Conservation (phyloP, 2,797 vertebrate species). For the Diceros bicornis region DNA sequence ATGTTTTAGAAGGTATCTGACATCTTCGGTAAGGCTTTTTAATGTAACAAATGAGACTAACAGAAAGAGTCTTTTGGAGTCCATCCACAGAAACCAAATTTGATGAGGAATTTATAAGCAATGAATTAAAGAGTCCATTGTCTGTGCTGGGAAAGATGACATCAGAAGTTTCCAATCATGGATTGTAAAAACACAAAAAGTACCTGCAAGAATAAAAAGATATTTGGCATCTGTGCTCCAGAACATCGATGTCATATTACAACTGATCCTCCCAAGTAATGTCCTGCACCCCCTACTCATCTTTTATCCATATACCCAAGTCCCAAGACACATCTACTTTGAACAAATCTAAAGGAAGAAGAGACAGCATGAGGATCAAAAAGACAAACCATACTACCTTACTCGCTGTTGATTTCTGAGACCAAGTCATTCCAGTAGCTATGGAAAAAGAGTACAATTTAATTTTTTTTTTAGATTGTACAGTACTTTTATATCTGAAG, state of each 20-base stretch:
- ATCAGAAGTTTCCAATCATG: not conserved
- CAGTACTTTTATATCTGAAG: not conserved
- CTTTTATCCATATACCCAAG: not conserved
- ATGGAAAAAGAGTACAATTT: not conserved
- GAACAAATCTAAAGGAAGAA: not conserved
- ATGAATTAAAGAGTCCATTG: not conserved
- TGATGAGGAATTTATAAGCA: not conserved
- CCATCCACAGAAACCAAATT: not conserved
- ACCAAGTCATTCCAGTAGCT: not conserved
- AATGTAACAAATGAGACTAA: not conserved
- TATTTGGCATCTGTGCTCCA: not conserved
- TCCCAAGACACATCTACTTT: not conserved
- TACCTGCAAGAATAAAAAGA: not conserved
- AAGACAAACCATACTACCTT: not conserved
- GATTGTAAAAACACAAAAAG: not conserved
- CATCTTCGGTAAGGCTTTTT: not conserved
- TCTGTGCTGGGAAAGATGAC: not conserved
- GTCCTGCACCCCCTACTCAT: not conserved
- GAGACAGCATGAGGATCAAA: not conserved
- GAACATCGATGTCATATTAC: not conserved
- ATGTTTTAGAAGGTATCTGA: not conserved
- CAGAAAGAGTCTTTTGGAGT: not conserved
- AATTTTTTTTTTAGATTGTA: not conserved
- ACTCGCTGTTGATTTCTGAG: not conserved
- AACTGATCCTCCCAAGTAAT: not conserved